These are phyloP conservation scores for Scylla paramamosain DNA, from an alignment of 1,140 invertebrate genomes.

Conservation along the genomic window DNA sequence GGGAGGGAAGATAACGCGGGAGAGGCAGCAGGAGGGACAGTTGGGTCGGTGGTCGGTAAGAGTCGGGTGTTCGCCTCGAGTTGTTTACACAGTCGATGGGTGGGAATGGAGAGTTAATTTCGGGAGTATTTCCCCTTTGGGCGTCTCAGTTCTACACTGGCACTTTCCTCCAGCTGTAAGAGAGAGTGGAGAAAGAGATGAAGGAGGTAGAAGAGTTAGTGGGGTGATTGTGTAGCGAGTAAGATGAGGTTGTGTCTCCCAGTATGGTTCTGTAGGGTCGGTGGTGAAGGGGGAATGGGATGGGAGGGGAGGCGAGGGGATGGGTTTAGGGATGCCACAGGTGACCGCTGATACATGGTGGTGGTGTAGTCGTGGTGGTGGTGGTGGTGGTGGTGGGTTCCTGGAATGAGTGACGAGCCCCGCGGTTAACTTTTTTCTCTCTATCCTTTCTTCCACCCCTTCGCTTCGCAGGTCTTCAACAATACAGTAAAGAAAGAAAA, in stretches of 20 bases:
- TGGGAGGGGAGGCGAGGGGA: not conserved
- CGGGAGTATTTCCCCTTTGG: not conserved
- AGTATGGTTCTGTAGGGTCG: not conserved
- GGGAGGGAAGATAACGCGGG: not conserved
- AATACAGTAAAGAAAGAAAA: not conserved
- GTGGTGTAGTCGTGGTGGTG: not conserved
- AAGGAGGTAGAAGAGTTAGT: not conserved
- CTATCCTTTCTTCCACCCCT: too few relatives aligned
- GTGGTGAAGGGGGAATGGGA: not conserved
- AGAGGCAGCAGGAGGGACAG: not conserved
- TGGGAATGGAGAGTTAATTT: slow-evolving; percentile 13
- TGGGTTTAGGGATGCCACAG: not conserved
- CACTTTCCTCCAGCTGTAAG: not conserved
- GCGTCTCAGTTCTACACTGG: not conserved
- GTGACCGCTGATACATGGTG: not conserved
- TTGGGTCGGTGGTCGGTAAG: not conserved
- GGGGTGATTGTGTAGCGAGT: not conserved
- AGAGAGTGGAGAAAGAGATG: not conserved
- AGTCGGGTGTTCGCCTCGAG: not conserved
- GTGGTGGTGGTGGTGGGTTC: not conserved
- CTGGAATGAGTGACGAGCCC: not conserved
- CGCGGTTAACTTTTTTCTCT: not conserved
- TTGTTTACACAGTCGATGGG: not conserved
- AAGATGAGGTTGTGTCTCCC: not conserved
- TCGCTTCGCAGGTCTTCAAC: not conserved